Evolutionary conservation across 2,797 vertebrate species (phyloP).

Genomic region (Calcarius lapponicus): DNA sequence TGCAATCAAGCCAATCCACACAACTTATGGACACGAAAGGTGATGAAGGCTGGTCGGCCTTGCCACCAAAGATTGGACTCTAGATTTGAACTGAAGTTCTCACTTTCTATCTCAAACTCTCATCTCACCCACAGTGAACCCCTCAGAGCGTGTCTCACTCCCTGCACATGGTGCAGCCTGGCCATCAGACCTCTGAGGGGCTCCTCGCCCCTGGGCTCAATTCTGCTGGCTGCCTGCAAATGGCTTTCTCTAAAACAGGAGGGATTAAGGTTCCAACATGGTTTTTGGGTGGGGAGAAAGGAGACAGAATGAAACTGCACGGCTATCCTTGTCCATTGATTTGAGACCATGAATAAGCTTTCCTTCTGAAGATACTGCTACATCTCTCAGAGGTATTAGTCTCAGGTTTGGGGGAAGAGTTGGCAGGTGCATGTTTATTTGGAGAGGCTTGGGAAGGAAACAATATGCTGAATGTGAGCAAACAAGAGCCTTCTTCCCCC

Average conservation of each 20-base stretch:
- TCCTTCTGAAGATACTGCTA: not conserved
- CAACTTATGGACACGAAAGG: fast-evolving
- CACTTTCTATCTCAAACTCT: not conserved
- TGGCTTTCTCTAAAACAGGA: not conserved
- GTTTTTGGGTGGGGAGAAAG: not conserved
- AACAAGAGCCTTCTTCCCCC: not conserved
- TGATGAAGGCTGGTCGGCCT: not conserved
- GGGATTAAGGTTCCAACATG: not conserved
- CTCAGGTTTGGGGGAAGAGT: not conserved
- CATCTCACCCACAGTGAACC: not conserved
- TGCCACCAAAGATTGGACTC: not conserved
- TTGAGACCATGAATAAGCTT: not conserved
- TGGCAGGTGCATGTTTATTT: not conserved
- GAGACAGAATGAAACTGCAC: not conserved
- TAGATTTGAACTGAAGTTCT: not conserved
- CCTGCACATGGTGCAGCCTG: not conserved
- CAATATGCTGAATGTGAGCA: not conserved
- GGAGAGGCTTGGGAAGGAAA: not conserved
- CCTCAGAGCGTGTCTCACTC: fast-evolving
- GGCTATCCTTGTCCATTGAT: not conserved
- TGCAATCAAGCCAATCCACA: not conserved
- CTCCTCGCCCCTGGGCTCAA: fast-evolving
- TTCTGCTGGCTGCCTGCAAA: not conserved
- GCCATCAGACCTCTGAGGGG: not conserved
- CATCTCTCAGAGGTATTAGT: not conserved